Conservation (phyloP, 2,113 vertebrate genomes). For the Setophaga kirtlandii region DNA sequence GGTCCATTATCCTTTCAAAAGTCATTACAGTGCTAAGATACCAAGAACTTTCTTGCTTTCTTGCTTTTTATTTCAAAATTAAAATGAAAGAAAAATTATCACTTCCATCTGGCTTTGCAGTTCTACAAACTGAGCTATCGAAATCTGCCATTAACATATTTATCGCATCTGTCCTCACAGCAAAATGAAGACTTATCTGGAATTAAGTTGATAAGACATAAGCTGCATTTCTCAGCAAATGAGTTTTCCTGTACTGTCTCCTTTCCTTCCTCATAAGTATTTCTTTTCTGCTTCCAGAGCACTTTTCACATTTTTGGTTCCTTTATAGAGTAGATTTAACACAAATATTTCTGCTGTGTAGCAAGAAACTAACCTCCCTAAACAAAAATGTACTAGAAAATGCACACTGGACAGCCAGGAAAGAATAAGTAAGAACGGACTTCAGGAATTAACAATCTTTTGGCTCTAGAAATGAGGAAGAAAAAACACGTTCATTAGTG, state of each 20-base stretch:
- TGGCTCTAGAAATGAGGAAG: neutral
- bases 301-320: conserved; percentile 9
- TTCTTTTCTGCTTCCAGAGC: conserved; percentile 29
- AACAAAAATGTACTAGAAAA: conserved; percentile 26
- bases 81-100: conserved; percentile 60
- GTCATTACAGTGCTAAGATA: conserved; percentile 19
- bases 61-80: conserved; percentile 61
- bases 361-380: conserved; percentile 8
- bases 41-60: conserved; percentile 21
- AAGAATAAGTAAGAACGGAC: neutral
- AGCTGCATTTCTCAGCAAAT: conserved; percentile 43
- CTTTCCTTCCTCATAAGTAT: neutral
- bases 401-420: neutral
- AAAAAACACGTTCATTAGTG: neutral
- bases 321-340: neutral
- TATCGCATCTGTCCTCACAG: conserved; percentile 44
- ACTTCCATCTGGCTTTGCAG: conserved; percentile 46
- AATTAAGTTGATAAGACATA: conserved; percentile 66
- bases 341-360: neutral
- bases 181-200: conserved; percentile 58
- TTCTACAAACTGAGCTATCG: conserved; percentile 15
- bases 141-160: conserved; percentile 64
- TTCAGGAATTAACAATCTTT: neutral
- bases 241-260: conserved; percentile 10
- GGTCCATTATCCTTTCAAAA: conserved; percentile 50